Percentiles rank a stretch among this genome's conserved stretches.
Evolutionary conservation across 2,797 vertebrate genomes (phyloP).

Genomic region (Loriculus beryllinus): DNA sequence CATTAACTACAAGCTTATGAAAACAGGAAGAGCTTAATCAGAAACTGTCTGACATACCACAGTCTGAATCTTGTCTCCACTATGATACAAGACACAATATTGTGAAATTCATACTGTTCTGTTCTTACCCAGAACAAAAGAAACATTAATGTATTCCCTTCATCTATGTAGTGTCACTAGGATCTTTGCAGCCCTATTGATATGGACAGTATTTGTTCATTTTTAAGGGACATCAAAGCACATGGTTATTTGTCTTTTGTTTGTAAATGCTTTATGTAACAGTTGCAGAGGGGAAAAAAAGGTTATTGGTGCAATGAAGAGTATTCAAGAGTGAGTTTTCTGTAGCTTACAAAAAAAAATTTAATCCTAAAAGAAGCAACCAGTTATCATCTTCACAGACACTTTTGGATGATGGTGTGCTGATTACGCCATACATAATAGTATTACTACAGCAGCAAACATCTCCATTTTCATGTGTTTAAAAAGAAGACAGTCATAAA

Average conservation of each 20-base stretch:
- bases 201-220: background rate
- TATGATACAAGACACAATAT: background rate
- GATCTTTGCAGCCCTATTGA: background rate
- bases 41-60: background rate
- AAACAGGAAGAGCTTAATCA: background rate
- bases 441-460: background rate
- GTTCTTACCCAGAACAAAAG: background rate
- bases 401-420: background rate
- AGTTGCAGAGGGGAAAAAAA: background rate
- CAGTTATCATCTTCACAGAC: background rate
- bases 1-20: background rate
- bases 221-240: background rate
- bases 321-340: background rate
- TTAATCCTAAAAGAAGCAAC: background rate
- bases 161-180: background rate
- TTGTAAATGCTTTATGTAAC: background rate
- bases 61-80: background rate
- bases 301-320: background rate
- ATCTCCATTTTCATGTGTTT: background rate
- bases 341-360: background rate
- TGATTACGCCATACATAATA: background rate
- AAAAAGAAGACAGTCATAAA: background rate
- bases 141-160: background rate
- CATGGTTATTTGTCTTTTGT: background rate
- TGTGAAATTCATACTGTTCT: background rate